A percentile compares a stretch with the other conserved stretches of the same genome.
phyloP scores from a whole-genome alignment of 2,113 vertebrate genomes.

The Solea senegalensis region DNA sequence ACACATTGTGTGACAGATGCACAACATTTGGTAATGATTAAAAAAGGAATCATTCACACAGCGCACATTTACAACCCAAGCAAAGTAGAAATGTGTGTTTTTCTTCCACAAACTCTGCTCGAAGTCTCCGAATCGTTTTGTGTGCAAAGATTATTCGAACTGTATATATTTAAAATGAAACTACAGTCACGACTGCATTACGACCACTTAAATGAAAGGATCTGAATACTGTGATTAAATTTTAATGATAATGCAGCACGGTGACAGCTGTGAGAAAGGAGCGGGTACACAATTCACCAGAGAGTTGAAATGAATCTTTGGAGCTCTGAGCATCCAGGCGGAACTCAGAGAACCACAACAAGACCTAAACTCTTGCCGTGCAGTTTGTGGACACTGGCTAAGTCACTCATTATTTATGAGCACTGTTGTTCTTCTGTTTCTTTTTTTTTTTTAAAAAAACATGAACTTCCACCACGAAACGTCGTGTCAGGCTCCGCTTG shows the following conservation, averaged over 20 bases:
- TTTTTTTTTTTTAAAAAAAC: background rate
- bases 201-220: background rate
- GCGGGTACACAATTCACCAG: too few relatives aligned
- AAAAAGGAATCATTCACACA: too few relatives aligned
- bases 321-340: background rate
- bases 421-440: too few relatives aligned
- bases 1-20: too few relatives aligned
- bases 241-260: background rate
- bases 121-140: too few relatives aligned
- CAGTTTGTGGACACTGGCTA: background rate
- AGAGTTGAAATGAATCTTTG: background rate
- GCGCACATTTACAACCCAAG: too few relatives aligned
- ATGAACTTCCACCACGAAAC: constrained; percentile 16
- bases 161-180: background rate
- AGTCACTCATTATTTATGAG: too few relatives aligned
- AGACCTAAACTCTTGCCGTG: background rate
- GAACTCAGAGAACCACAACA: background rate
- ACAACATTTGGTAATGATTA: too few relatives aligned
- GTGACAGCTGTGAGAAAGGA: background rate
- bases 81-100: too few relatives aligned
- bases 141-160: too few relatives aligned
- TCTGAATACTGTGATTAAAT: background rate
- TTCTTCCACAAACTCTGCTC: too few relatives aligned
- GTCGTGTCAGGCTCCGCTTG: constrained; percentile 16
- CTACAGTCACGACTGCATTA: background rate